These are phyloP conservation scores for Oreamnos americanus DNA, from an alignment of 2,113 vertebrate genomes.

Conservation along the genomic window DNA sequence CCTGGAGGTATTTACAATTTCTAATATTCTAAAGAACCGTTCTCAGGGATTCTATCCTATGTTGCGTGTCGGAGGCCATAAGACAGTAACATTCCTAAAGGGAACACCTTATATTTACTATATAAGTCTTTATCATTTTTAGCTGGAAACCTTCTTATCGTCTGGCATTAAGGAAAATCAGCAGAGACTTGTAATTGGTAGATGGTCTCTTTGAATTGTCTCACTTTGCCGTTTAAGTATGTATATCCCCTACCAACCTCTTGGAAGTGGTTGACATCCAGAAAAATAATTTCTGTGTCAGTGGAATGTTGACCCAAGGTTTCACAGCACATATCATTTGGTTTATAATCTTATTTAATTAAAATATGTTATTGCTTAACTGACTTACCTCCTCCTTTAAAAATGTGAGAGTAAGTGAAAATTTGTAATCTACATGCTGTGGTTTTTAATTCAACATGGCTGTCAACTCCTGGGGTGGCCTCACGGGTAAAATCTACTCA, in stretches of 20 bases:
- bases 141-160: neutral
- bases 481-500: neutral
- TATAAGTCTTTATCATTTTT: neutral
- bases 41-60: neutral
- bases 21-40: neutral
- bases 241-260: neutral
- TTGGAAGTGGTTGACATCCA: neutral
- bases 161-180: neutral
- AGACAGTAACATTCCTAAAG: neutral
- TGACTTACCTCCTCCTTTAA: neutral
- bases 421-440: neutral
- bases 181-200: neutral
- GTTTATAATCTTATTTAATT: neutral
- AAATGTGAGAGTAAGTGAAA: neutral
- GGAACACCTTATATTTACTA: neutral
- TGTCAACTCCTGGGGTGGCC: neutral
- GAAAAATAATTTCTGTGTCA: neutral
- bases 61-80: neutral
- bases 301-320: neutral
- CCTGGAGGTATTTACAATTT: neutral
- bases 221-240: neutral
- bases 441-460: conserved; percentile 36
- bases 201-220: neutral
- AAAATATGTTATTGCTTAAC: neutral
- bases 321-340: neutral